Percentiles rank a stretch among this genome's conserved stretches.
Conservation (phyloP, 2,888 invertebrate genomes). For the Chymomyza caudatula region DNA sequence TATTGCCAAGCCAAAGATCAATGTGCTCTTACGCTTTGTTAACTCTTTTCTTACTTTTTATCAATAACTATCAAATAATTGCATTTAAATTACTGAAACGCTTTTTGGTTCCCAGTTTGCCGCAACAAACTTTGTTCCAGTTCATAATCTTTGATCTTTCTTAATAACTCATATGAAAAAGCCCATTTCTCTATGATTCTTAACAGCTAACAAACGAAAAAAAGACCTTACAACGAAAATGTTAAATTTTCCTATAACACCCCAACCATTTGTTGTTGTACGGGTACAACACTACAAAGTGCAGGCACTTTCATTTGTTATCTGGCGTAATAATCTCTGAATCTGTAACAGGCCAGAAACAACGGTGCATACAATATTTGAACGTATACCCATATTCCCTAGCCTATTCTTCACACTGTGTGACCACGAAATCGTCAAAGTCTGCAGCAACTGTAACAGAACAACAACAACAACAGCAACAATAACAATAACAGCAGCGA, state of each 20-base stretch:
- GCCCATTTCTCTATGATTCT: conserved; percentile 40
- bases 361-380: conserved; percentile 60
- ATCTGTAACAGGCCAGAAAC: conserved; percentile 66
- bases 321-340: conserved; percentile 55
- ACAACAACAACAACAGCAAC: conserved; percentile 29
- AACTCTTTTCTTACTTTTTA: not conserved
- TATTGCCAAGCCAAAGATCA: not conserved
- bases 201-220: not conserved
- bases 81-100: not conserved
- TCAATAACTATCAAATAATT: not conserved
- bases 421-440: conserved; percentile 70
- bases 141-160: conserved; percentile 45
- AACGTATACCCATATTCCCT: conserved; percentile 28
- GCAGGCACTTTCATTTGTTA: conserved; percentile 68
- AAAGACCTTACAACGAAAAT: conserved; percentile 31
- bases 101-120: not conserved
- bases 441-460: conserved; percentile 48
- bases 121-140: not conserved
- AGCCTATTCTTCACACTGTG: conserved; percentile 68
- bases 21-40: not conserved
- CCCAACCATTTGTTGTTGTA: conserved; percentile 28
- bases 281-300: conserved; percentile 6
- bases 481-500: conserved; percentile 19
- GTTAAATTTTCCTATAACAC: conserved; percentile 28
- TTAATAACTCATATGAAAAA: conserved; percentile 43